These are phyloP conservation scores for Periophthalmus modestus DNA, from an alignment of 2,113 vertebrate species.

Conservation along the genomic window DNA sequence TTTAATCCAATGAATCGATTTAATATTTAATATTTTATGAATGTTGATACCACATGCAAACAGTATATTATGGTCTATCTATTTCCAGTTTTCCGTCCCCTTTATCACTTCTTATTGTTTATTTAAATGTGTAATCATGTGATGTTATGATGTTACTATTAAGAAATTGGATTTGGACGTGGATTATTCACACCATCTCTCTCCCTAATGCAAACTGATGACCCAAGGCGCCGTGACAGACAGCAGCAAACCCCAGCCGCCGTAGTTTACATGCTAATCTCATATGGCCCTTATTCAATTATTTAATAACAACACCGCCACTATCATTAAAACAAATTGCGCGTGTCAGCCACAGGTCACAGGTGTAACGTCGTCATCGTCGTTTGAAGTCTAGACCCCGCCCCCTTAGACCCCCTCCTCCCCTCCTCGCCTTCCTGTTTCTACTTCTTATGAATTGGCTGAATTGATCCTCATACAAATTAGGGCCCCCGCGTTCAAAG, in stretches of 20 bases:
- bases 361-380: conserved; percentile 63
- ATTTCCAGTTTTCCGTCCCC: too few relatives aligned
- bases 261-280: conserved; percentile 70
- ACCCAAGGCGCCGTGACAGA: conserved; percentile 35
- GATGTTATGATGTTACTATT: neutral
- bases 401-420: conserved; percentile 39
- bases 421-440: conserved; percentile 25
- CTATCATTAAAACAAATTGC: conserved; percentile 76
- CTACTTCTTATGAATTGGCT: conserved; percentile 82
- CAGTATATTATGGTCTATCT: too few relatives aligned
- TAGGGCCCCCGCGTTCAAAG: conserved; percentile 80
- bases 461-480: conserved; percentile 88
- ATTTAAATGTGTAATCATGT: too few relatives aligned
- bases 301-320: conserved; percentile 75
- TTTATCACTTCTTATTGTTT: too few relatives aligned
- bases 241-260: conserved; percentile 39
- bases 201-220: conserved; percentile 58
- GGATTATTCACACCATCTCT: neutral
- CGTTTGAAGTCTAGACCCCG: conserved; percentile 43
- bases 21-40: too few relatives aligned
- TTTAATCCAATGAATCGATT: too few relatives aligned
- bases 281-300: conserved; percentile 72
- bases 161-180: neutral
- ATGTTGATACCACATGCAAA: too few relatives aligned
- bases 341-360: conserved; percentile 72